phyloP scores from a whole-genome alignment of 1,140 invertebrate genomes.

The Olivierus martensii region DNA sequence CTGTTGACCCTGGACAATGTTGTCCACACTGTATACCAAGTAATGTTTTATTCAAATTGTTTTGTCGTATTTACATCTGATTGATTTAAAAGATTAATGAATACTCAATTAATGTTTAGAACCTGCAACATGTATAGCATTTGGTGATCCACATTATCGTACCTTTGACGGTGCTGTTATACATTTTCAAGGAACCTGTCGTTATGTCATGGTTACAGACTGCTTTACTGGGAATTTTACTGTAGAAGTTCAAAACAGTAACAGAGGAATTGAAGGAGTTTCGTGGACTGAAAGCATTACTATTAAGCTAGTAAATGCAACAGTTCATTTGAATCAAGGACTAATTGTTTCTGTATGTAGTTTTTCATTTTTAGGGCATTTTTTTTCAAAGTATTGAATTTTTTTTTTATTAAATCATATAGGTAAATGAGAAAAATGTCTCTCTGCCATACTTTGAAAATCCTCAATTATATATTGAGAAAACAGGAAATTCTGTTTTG shows the following conservation, averaged over 20 bases:
- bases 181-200: slow-evolving; percentile 50
- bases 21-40: slow-evolving; percentile 69
- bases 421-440: not conserved
- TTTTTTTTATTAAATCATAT: not conserved
- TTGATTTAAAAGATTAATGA: too few species aligned
- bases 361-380: not conserved
- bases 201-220: slow-evolving; percentile 12
- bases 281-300: slow-evolving; percentile 15
- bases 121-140: slow-evolving; percentile 61
- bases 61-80: too few species aligned
- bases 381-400: not conserved
- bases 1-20: slow-evolving; percentile 58
- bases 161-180: slow-evolving; percentile 86
- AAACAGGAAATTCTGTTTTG: slow-evolving; percentile 12
- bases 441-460: slow-evolving; percentile 13
- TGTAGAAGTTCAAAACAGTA: slow-evolving; percentile 11
- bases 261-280: slow-evolving; percentile 15
- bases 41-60: slow-evolving; percentile 28
- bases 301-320: slow-evolving; percentile 5
- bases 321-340: slow-evolving; percentile 7
- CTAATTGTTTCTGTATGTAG: slow-evolving; percentile 8
- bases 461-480: slow-evolving; percentile 11
- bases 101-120: slow-evolving; percentile 3
- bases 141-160: slow-evolving; percentile 84
- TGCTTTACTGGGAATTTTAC: slow-evolving; percentile 10